Evolutionary conservation across 1,140 invertebrate species (phyloP), one percentile per base, ranked within the genome.

Genomic region (Bactericera cockerelli): DNA sequence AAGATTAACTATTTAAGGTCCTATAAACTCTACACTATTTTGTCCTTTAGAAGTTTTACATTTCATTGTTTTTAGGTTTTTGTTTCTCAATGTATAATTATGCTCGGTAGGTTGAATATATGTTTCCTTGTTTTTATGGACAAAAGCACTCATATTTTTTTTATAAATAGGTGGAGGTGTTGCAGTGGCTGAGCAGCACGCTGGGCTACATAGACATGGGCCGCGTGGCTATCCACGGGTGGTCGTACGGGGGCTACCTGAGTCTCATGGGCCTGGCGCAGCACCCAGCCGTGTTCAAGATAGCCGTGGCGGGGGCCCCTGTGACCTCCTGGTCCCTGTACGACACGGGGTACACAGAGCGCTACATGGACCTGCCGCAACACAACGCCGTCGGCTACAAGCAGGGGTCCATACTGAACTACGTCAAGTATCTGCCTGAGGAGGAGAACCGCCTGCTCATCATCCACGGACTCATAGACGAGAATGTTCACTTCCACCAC

Each of bases 401-500:
- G 55, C 78, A 79, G 33, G 86, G 87, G 13, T 87, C 84, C 11
- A 79, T 93, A 49, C 74, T 90, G 36, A 82, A 79, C 57, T 84
- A 87, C 65, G 82, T 89, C 4, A 83, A 86, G 63, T 82, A 85
- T 68, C 90, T 96, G 72, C 93, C 93, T 1, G 88, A 95, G 68
- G 86, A 93, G 69, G 90, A 93, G 70, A 93, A 93, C 70, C 78
- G 93, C 59, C 72, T 99, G 39, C 74, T 99, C n/a, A 93, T 99
- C 38, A 89, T 98, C 64, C 96, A 99, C 73, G 96, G 96, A 4
- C 76, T 98, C 53, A 93, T 96, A 58, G 96, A 99, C 72, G 96
- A 99, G 74, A 99, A 99, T 71, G 96, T 99, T n/a, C 96, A 99
- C 73, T 98, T 99, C 71, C 84, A 85, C 65, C 94, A 99, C 70